These are phyloP conservation scores for Leptobrachium ailaonicum DNA, from an alignment of 2,113 vertebrate genomes.

Conservation along the genomic window DNA sequence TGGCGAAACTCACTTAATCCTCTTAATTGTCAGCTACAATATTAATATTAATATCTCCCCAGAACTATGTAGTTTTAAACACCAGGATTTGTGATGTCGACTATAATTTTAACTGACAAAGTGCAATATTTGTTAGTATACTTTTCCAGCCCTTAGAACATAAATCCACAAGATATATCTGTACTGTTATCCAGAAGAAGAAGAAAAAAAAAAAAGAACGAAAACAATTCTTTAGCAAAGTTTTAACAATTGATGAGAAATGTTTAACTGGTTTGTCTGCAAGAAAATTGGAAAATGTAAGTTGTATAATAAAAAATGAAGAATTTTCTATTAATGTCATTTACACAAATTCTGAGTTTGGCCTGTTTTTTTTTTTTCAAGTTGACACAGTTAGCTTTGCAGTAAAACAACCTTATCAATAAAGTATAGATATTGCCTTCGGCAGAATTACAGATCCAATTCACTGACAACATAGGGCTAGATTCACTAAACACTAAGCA, in stretches of 20 bases:
- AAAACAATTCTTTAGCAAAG: neutral
- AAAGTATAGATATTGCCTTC: too few relatives aligned
- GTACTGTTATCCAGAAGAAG: neutral
- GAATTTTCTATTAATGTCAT: too few relatives aligned
- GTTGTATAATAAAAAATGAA: too few relatives aligned
- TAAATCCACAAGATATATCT: neutral
- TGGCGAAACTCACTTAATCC: conserved; percentile 21
- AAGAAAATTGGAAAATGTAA: too few relatives aligned
- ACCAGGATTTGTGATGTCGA: neutral
- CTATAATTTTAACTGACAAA: neutral
- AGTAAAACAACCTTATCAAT: too few relatives aligned
- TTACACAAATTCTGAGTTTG: too few relatives aligned
- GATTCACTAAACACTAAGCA: too few relatives aligned
- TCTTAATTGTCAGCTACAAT: conserved; percentile 19
- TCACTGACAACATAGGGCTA: too few relatives aligned
- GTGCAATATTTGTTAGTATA: neutral
- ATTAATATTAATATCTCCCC: conserved; percentile 25
- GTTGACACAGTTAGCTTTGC: too few relatives aligned
- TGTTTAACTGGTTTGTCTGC: too few relatives aligned
- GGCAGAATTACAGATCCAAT: too few relatives aligned
- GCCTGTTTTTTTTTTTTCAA: too few relatives aligned
- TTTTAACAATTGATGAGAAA: neutral
- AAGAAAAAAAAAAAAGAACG: neutral
- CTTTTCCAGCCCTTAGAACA: neutral
- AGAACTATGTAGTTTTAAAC: conserved; percentile 4